Base-by-base conservation (phyloP, 2,888 invertebrate genomes). In the Yponomeuta plumbellus region DNA sequence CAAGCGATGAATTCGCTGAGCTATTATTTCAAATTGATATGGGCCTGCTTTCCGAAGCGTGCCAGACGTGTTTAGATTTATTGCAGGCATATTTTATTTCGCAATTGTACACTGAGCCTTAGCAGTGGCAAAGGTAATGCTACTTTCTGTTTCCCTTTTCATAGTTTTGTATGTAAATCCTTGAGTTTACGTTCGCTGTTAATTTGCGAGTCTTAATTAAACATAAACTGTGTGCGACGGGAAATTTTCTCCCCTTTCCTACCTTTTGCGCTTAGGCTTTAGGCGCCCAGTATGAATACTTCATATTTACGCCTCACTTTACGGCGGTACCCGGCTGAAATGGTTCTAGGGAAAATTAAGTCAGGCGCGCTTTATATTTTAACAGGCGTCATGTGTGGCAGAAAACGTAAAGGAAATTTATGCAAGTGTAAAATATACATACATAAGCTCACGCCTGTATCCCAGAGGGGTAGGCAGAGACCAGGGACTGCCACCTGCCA, bases 171-270 rank as follows among this genome's bases (percentile, higher is more conserved):
- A 17, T 52, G 44, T 52, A 52, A 52, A 52, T 52, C 44, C 44
- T 8, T 1, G 44, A 52, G 44, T 52, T 52, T 52, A 52, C 44
- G 44, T 52, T 6, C 17, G 44, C 44, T 52, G 44, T 52, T 52
- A 52, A 52, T 52, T 52, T 52, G 44, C 44, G 3, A 52, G 44
- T 52, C 44, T 52, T 52, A 52, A 52, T 52, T 52, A 52, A 52
- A 52, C 44, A 52, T 52, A 52, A 6, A 52, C 17, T 52, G 44
- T 52, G 44, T 17, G 17, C 44, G 44, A 17, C 44, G 44, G 44
- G 44, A 52, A 52, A 13, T 17, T 52, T 52, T 52, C 44, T 52
- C 5, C 17, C 17, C 13, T 44, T 52, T 17, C 44, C 17, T 52
- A 17, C 44, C 44, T 17, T 52, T 52, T 52, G 17, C 6, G 11